These are phyloP conservation scores for Macquaria ambigua DNA, from an alignment of 2,113 vertebrate genomes.

Conservation along the genomic window DNA sequence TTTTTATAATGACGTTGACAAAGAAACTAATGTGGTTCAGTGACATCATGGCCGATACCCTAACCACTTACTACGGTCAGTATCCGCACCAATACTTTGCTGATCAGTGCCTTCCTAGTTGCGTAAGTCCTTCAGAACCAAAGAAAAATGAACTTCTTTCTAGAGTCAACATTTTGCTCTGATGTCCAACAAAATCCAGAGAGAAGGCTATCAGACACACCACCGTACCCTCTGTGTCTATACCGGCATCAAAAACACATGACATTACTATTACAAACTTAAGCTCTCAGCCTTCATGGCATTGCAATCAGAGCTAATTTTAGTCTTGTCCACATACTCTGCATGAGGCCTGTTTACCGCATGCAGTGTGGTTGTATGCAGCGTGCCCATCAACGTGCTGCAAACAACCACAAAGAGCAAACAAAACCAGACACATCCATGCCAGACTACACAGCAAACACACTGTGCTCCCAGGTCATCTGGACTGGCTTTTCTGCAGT, in stretches of 20 bases:
- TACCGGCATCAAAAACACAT: conserved; percentile 33
- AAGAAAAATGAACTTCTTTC: not conserved
- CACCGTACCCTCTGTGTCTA: not conserved
- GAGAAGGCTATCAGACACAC: not conserved
- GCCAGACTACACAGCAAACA: conserved; percentile 51
- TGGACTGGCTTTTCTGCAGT: conserved; percentile 21
- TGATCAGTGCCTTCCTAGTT: not conserved
- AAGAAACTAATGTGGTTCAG: not conserved
- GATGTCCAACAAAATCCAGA: conserved; percentile 2
- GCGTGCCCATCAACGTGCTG: conserved; percentile 51
- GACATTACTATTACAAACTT: conserved; percentile 40
- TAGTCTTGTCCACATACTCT: conserved; percentile 55
- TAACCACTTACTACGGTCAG: not conserved
- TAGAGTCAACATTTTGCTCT: not conserved
- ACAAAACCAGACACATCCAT: conserved; percentile 61
- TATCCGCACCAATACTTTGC: not conserved
- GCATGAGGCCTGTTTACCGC: conserved; percentile 62
- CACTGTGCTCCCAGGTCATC: conserved; percentile 40
- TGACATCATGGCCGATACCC: not conserved
- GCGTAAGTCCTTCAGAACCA: not conserved
- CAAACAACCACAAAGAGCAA: conserved; percentile 66
- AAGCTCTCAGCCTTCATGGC: conserved; percentile 39
- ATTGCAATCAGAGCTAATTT: conserved; percentile 57
- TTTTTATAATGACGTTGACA: not conserved
- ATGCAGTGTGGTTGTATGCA: conserved; percentile 49